A percentile compares a stretch with the other conserved stretches of the same genome.
Conservation (phyloP, 2,113 vertebrate species). For the Urocolius indicus region DNA sequence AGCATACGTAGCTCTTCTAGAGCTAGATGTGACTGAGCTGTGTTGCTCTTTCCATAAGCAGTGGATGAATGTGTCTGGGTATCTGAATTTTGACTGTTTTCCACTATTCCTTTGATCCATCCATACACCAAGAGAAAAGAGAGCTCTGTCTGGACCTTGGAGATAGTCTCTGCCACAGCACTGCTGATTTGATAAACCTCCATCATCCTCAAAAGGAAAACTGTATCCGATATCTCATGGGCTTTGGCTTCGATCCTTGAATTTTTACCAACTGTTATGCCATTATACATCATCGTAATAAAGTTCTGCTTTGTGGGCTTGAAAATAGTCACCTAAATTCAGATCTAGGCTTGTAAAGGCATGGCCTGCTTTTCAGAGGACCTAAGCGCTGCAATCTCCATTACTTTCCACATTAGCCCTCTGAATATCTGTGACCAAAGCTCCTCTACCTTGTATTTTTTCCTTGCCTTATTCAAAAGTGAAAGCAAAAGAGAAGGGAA, state of each 20-base stretch:
- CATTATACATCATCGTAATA: background rate
- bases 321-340: background rate
- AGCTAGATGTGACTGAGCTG: background rate
- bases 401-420: background rate
- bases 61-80: fast-evolving
- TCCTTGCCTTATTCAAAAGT: background rate
- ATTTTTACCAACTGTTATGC: background rate
- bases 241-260: background rate
- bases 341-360: background rate
- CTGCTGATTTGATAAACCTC: background rate
- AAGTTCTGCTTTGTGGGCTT: background rate
- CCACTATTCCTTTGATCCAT: background rate
- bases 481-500: background rate
- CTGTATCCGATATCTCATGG: background rate
- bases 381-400: background rate
- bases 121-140: background rate
- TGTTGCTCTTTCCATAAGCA: background rate
- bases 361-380: background rate
- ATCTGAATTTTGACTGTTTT: background rate
- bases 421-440: background rate
- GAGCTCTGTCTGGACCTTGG: background rate
- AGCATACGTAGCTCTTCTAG: background rate
- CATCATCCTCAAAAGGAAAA: background rate
- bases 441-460: background rate
- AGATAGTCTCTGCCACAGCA: background rate